These are phyloP conservation scores for Neoitamus cyanurus DNA, from an alignment of 2,888 invertebrate species.

Conservation along the genomic window DNA sequence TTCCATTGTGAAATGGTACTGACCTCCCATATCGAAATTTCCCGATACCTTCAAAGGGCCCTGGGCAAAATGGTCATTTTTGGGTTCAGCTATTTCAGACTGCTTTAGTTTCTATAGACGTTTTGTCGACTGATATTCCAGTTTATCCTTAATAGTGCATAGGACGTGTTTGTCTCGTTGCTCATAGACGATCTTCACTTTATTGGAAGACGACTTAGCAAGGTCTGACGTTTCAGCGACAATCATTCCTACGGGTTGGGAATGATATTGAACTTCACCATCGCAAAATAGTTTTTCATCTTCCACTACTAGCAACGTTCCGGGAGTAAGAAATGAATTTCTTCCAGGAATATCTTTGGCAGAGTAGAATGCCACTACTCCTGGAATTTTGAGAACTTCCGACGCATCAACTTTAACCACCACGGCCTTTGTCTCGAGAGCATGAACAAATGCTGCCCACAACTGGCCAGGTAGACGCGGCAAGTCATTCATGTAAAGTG, in stretches of 20 bases:
- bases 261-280: slow-evolving; percentile 68
- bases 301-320: slow-evolving; percentile 20
- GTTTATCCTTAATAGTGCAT: background rate
- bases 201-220: slow-evolving; percentile 71
- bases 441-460: slow-evolving; percentile 51
- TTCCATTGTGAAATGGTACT: slow-evolving; percentile 80
- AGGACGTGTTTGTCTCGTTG: slow-evolving; percentile 55
- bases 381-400: slow-evolving; percentile 61
- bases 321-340: slow-evolving; percentile 68
- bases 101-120: no score
- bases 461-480: slow-evolving; percentile 70
- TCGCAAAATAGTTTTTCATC: slow-evolving; percentile 65
- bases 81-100: no score
- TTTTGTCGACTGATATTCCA: no score
- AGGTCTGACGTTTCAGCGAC: slow-evolving; percentile 71
- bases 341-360: slow-evolving; percentile 75
- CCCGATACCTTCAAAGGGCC: slow-evolving; percentile 67
- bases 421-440: slow-evolving; percentile 37
- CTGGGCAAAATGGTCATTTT: no score
- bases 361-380: slow-evolving; percentile 44
- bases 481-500: slow-evolving; percentile 73
- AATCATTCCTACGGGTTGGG: slow-evolving; percentile 75
- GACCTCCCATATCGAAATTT: slow-evolving; percentile 68
- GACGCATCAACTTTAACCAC: slow-evolving; percentile 70
- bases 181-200: slow-evolving; percentile 68